Conservation (phyloP, 2,797 vertebrate species). For the Clarias fuscus region DNA sequence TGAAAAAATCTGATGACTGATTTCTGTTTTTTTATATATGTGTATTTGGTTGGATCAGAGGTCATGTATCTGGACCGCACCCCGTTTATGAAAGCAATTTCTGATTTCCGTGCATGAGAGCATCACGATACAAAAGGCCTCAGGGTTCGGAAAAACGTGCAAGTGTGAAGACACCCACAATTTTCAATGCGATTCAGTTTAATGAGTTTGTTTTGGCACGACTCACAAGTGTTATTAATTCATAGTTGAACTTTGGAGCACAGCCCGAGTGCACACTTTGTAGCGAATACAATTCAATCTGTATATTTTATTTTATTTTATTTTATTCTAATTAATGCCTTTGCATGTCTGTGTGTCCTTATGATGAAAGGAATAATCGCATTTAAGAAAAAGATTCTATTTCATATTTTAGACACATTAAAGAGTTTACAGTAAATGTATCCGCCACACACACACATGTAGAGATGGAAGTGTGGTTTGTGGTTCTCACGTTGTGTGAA, state of each 20-base stretch:
- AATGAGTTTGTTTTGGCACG: slow-evolving; percentile 22
- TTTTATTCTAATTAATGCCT: neutral
- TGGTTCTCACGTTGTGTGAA: slow-evolving; percentile 52
- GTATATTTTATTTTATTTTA: neutral
- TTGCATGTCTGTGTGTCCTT: neutral
- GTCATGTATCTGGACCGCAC: neutral
- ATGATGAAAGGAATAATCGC: slow-evolving; percentile 8
- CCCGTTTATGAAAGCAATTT: slow-evolving; percentile 21
- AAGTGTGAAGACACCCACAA: slow-evolving; percentile 25
- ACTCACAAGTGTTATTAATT: slow-evolving; percentile 5
- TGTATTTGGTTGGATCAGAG: neutral
- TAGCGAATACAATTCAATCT: neutral
- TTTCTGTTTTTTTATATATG: too few relatives aligned
- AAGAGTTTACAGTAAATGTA: slow-evolving; percentile 21
- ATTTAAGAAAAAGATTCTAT: neutral
- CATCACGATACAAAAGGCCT: slow-evolving; percentile 19
- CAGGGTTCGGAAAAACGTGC: slow-evolving; percentile 26
- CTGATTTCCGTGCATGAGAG: neutral
- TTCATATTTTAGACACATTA: slow-evolving; percentile 14
- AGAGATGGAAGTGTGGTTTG: slow-evolving; percentile 37
- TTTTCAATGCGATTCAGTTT: slow-evolving; percentile 25
- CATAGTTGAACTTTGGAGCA: neutral
- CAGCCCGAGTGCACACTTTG: neutral
- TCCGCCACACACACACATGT: neutral
- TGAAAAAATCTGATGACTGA: too few relatives aligned